These are phyloP conservation scores for Ara ararauna DNA, from an alignment of 2,797 vertebrate genomes.

Conservation along the genomic window DNA sequence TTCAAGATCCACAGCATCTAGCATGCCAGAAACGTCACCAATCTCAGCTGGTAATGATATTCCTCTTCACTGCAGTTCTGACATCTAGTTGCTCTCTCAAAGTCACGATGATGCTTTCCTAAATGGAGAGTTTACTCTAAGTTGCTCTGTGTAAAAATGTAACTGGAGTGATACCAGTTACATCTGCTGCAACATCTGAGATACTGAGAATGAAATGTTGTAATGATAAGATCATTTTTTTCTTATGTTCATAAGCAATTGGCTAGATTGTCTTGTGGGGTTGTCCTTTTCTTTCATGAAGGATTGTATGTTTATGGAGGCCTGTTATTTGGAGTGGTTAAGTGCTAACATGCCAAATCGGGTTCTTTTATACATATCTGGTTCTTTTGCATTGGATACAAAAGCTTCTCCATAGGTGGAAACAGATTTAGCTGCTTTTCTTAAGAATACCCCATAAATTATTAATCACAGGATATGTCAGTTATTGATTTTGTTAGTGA, in stretches of 20 bases:
- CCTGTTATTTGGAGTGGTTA: neutral
- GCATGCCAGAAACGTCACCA: constrained; percentile 20
- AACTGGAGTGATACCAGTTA: neutral
- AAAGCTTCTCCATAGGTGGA: neutral
- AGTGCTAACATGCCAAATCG: neutral
- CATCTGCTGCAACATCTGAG: neutral
- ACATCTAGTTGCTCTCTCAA: neutral
- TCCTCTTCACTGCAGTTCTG: neutral
- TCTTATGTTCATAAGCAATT: neutral
- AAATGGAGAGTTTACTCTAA: neutral
- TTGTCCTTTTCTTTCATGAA: neutral
- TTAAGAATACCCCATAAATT: neutral
- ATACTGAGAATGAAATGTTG: neutral
- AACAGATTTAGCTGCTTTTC: neutral
- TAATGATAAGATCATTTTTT: neutral
- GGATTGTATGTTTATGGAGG: neutral
- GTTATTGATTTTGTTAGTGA: neutral
- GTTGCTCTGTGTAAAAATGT: neutral
- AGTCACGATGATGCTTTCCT: neutral
- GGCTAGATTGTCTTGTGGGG: neutral
- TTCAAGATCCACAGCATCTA: neutral
- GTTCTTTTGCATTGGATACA: neutral
- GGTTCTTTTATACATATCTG: neutral
- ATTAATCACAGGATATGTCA: neutral
- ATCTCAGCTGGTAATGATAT: constrained; percentile 28